These are phyloP conservation scores for Theodoxus fluviatilis DNA, from an alignment of 2,888 invertebrate genomes.

Conservation along the genomic window DNA sequence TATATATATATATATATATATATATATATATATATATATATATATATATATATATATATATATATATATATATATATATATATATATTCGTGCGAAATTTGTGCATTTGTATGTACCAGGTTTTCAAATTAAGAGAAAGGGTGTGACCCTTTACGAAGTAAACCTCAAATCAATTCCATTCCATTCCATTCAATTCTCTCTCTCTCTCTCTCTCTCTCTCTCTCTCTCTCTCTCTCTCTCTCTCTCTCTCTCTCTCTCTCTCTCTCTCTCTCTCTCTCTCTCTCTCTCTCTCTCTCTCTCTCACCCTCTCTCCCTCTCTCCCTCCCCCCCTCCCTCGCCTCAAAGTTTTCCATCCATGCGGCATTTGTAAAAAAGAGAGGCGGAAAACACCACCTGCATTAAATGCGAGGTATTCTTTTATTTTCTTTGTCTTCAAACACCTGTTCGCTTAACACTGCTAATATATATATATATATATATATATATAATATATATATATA, in stretches of 20 bases:
- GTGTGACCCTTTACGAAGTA: background rate
- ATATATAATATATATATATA: constrained; percentile 13
- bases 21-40: constrained; percentile 12
- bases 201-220: background rate
- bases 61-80: constrained; percentile 21
- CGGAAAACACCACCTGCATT: no score
- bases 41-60: background rate
- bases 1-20: constrained; percentile 8
- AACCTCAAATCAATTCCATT: background rate
- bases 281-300: background rate
- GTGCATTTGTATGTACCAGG: background rate
- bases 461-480: background rate
- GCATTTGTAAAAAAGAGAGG: no score
- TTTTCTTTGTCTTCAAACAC: no score
- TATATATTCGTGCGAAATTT: background rate
- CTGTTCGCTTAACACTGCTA: constrained; percentile 17
- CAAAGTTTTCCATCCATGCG: no score
- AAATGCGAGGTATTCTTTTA: no score
- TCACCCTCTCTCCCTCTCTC: background rate
- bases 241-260: constrained; percentile 8
- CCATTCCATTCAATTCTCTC: background rate
- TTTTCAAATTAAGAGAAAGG: background rate
- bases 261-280: background rate
- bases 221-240: background rate
- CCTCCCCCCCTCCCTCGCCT: background rate